Conservation (phyloP, 2,888 invertebrate species). For the Oscheius sp. region DNA sequence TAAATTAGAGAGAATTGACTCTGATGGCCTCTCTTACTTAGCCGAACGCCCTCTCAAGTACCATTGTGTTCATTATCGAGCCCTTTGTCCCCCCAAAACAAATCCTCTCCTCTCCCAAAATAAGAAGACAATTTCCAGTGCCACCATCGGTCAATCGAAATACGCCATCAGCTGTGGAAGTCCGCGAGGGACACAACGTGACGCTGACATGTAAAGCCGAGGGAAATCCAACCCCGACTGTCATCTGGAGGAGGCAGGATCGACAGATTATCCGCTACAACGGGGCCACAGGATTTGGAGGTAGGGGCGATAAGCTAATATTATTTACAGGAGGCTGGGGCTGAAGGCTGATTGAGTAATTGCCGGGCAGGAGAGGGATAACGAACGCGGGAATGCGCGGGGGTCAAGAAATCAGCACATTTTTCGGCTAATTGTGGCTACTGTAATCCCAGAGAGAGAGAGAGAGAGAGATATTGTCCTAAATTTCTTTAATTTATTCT, state of each 20-base stretch:
- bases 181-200: slow-evolving; percentile 72
- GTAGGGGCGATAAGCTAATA: slow-evolving; percentile 40
- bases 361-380: neutral
- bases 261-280: slow-evolving; percentile 68
- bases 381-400: neutral
- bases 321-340: too few species aligned
- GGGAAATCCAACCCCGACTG: slow-evolving; percentile 67
- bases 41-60: slow-evolving; percentile 1
- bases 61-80: slow-evolving; percentile 2
- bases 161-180: slow-evolving; percentile 89
- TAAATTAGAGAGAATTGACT: too few species aligned
- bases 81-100: neutral
- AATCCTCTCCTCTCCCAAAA: neutral
- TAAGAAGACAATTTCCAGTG: slow-evolving; percentile 80
- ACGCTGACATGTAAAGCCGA: slow-evolving; percentile 67
- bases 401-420: neutral
- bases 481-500: too few species aligned
- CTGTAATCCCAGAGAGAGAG: neutral
- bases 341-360: slow-evolving; percentile 21
- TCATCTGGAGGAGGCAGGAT: slow-evolving; percentile 67
- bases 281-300: slow-evolving; percentile 68
- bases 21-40: too few species aligned
- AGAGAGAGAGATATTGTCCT: neutral
- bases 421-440: too few species aligned
- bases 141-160: slow-evolving; percentile 91